phyloP scores from a whole-genome alignment of 2,888 invertebrate genomes.

The Cartodere bifasciata region DNA sequence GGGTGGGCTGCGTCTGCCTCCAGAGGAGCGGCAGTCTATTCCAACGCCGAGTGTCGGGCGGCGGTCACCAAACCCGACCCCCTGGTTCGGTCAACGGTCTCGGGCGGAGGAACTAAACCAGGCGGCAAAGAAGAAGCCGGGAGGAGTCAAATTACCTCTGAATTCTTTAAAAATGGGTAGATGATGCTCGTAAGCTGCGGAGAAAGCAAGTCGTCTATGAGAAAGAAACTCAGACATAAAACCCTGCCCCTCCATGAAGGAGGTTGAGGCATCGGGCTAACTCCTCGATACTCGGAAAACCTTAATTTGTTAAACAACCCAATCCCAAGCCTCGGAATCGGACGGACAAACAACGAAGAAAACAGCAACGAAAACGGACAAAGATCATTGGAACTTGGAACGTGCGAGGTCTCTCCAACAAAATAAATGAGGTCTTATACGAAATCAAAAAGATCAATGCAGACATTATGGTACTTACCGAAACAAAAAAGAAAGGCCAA shows the following conservation, averaged over 20 bases:
- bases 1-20: too few relatives aligned
- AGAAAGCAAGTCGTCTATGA: too few relatives aligned
- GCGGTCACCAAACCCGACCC: too few relatives aligned
- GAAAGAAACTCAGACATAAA: constrained; percentile 1
- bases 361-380: constrained; percentile 4
- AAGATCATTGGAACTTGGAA: constrained; percentile 7
- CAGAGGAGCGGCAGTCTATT: too few relatives aligned
- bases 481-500: constrained; percentile 13
- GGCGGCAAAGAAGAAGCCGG: too few relatives aligned
- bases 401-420: constrained; percentile 3
- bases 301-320: constrained; percentile 3
- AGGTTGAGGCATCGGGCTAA: constrained; percentile 3
- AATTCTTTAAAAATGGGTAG: too few relatives aligned
- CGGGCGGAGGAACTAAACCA: too few relatives aligned
- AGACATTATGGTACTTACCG: constrained; percentile 8
- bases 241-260: not conserved
- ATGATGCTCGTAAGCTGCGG: too few relatives aligned
- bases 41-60: too few relatives aligned
- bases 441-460: constrained; percentile 4
- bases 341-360: constrained; percentile 2
- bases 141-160: too few relatives aligned
- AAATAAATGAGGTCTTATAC: constrained; percentile 3
- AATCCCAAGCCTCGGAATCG: constrained; percentile 6
- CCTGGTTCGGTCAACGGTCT: too few relatives aligned
- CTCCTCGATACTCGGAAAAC: constrained; percentile 3